A percentile compares a stretch with the other conserved stretches of the same genome.
phyloP scores from a whole-genome alignment of 1,140 invertebrate genomes.

The Eriocheir sinensis region DNA sequence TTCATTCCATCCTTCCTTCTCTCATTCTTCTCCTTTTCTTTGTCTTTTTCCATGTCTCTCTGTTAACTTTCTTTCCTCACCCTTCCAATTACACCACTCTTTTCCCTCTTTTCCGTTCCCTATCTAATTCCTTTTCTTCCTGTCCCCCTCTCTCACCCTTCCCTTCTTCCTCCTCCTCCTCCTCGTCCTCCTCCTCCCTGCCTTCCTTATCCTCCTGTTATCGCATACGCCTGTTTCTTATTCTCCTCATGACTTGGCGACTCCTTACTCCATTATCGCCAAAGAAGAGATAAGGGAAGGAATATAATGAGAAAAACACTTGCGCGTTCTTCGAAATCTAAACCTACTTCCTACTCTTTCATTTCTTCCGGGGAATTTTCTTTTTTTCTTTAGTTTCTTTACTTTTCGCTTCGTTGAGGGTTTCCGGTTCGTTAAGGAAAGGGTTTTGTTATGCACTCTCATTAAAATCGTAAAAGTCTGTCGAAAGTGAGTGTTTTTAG shows the following conservation, averaged over 20 bases:
- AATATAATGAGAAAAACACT: background rate
- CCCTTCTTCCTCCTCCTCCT: background rate
- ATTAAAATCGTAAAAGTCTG: no score
- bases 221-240: background rate
- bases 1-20: no score
- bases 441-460: no score
- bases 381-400: no score
- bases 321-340: background rate
- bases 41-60: background rate
- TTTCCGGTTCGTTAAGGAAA: no score
- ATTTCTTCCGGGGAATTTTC: background rate
- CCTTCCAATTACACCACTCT: background rate
- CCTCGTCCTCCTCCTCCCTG: background rate
- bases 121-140: background rate
- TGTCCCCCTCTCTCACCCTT: background rate
- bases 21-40: no score
- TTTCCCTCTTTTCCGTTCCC: background rate
- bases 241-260: background rate
- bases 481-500: no score
- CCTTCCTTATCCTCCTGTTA: no score
- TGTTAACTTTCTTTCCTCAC: background rate
- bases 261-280: conserved; percentile 18
- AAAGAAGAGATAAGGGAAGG: background rate
- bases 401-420: no score
- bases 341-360: background rate